Percentiles rank a stretch among this genome's conserved stretches.
These are phyloP conservation scores for Channa striata DNA, from an alignment of 2,797 vertebrate species.

Conservation along the genomic window DNA sequence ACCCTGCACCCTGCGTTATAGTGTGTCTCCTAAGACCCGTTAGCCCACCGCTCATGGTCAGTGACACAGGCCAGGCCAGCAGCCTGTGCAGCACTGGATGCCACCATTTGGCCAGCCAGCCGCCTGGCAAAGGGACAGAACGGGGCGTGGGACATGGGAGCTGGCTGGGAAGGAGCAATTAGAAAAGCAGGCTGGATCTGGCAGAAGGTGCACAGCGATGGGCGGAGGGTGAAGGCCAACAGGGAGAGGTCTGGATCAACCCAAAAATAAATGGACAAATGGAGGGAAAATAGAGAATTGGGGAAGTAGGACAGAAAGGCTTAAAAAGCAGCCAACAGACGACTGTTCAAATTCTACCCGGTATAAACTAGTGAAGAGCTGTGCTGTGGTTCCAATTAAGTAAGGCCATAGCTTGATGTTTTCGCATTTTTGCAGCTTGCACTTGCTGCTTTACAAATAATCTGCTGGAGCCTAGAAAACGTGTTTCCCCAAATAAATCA, in stretches of 20 bases:
- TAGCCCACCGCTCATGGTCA: slow-evolving; percentile 41
- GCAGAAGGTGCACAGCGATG: slow-evolving; percentile 48
- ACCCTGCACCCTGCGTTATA: background rate
- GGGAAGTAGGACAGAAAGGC: slow-evolving; percentile 35
- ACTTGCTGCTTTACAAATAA: too few species aligned
- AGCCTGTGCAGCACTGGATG: slow-evolving; percentile 31
- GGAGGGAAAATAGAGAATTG: slow-evolving; percentile 20
- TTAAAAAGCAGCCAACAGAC: background rate
- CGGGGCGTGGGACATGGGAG: slow-evolving; percentile 14
- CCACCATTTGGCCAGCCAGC: slow-evolving; percentile 30
- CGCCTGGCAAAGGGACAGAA: slow-evolving; percentile 34
- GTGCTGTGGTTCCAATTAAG: background rate
- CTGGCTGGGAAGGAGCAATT: slow-evolving; percentile 35
- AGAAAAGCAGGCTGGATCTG: slow-evolving; percentile 43
- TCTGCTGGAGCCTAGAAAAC: too few species aligned
- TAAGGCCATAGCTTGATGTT: too few species aligned
- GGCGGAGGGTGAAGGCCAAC: slow-evolving; percentile 9
- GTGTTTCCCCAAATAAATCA: too few species aligned
- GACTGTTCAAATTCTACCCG: background rate
- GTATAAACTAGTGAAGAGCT: background rate
- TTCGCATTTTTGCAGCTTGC: too few species aligned
- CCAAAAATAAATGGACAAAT: slow-evolving; percentile 38
- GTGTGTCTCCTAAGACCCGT: slow-evolving; percentile 31
- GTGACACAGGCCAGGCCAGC: slow-evolving; percentile 11
- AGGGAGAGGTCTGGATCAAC: slow-evolving; percentile 30